Evolutionary conservation across 2,797 vertebrate genomes (phyloP).

Genomic region (Gallirallus australis): DNA sequence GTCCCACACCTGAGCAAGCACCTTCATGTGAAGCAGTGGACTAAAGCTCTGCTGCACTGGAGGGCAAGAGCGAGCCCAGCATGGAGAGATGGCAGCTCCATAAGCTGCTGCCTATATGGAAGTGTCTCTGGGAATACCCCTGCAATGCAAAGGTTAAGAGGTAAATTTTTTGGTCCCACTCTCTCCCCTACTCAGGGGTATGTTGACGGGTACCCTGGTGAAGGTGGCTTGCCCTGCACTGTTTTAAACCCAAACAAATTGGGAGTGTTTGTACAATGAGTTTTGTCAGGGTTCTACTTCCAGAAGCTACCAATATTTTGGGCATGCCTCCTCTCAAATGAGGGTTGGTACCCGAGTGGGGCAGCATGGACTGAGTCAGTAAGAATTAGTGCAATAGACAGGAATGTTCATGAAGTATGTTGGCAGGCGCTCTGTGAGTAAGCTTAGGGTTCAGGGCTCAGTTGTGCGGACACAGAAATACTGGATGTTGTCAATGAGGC

Average conservation of each 20-base stretch:
- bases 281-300: not conserved
- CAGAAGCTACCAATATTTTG: not conserved
- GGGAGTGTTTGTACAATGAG: not conserved
- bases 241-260: not conserved
- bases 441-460: not conserved
- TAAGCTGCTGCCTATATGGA: not conserved
- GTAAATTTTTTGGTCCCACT: not conserved
- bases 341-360: not conserved
- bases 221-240: not conserved
- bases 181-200: not conserved
- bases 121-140: not conserved
- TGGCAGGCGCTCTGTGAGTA: not conserved
- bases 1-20: not conserved
- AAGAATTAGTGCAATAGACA: not conserved
- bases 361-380: rapidly evolving
- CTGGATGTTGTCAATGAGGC: not conserved
- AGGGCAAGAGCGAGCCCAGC: not conserved
- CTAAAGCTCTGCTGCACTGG: not conserved
- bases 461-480: not conserved
- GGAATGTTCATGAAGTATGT: not conserved
- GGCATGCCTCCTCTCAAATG: not conserved
- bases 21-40: not conserved
- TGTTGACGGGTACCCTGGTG: not conserved
- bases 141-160: not conserved
- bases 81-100: not conserved